A percentile compares a stretch with the other conserved stretches of the same genome.
These are phyloP conservation scores for Chlorospingus flavigularis DNA, from an alignment of 2,797 vertebrate species.

Conservation along the genomic window DNA sequence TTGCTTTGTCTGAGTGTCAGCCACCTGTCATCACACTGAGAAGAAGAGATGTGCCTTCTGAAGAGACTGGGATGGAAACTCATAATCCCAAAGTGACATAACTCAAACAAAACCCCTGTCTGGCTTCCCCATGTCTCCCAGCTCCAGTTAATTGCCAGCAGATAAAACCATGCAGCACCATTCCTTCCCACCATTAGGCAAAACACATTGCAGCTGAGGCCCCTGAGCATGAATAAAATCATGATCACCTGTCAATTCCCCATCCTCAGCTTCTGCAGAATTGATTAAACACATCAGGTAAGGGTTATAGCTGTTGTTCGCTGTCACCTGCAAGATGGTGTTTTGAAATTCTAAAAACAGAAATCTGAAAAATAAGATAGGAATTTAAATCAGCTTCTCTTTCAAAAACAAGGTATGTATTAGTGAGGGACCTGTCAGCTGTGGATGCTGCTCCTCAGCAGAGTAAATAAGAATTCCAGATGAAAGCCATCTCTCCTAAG, in stretches of 20 bases:
- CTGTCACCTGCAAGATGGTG: constrained; percentile 65
- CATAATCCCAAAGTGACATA: background rate
- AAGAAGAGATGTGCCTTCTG: background rate
- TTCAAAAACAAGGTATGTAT: background rate
- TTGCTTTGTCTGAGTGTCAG: constrained; percentile 11
- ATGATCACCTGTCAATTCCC: constrained; percentile 69
- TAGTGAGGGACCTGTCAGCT: background rate
- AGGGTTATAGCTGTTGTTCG: constrained; percentile 59
- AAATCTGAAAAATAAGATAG: constrained; percentile 69
- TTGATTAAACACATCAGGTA: constrained; percentile 76
- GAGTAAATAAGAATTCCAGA: constrained; percentile 14
- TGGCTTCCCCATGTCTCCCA: background rate
- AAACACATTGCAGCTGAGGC: background rate
- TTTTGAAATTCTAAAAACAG: constrained; percentile 75
- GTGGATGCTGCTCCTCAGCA: background rate
- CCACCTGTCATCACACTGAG: background rate
- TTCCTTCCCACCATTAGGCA: background rate
- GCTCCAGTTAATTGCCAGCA: background rate
- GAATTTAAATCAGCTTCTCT: background rate
- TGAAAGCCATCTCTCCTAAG: background rate
- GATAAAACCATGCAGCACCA: background rate
- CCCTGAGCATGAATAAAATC: background rate
- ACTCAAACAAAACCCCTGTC: background rate
- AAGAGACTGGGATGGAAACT: background rate
- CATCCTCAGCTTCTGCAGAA: constrained; percentile 34